Percentiles rank a stretch among this genome's conserved stretches.
phyloP scores from a whole-genome alignment of 2,113 vertebrate species.

The Nyctibius bracteatus region DNA sequence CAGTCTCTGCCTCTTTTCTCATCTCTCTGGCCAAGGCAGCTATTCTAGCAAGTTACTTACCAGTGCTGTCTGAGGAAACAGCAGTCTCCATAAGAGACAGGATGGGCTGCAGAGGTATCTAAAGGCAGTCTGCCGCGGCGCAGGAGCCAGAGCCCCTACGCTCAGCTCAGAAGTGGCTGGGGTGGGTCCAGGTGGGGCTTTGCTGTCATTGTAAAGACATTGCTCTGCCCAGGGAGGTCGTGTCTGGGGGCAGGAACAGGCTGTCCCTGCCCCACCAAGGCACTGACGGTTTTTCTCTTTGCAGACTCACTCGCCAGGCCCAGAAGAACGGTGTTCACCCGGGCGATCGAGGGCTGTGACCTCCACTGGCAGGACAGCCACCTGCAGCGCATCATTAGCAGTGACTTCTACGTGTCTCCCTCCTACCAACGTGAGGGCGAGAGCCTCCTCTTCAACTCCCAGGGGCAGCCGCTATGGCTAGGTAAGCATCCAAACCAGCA shows the following conservation, averaged over 20 bases:
- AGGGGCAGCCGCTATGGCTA: slow-evolving; percentile 95
- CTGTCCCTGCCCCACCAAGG: not conserved
- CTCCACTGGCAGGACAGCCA: slow-evolving; percentile 99
- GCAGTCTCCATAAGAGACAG: not conserved
- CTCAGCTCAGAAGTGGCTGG: accelerated
- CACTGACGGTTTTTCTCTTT: not conserved
- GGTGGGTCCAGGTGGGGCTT: not conserved
- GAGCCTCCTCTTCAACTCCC: slow-evolving; percentile 93
- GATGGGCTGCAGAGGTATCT: not conserved
- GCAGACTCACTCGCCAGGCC: slow-evolving; percentile 90
- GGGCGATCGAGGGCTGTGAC: slow-evolving; percentile 93
- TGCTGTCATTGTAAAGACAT: not conserved
- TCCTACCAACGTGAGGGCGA: slow-evolving; percentile 92
- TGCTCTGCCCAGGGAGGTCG: not conserved
- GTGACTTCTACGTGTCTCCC: slow-evolving; percentile 90
- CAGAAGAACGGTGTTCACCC: slow-evolving; percentile 91
- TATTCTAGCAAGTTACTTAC: not conserved
- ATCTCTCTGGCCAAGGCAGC: not conserved
- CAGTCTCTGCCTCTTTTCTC: not conserved
- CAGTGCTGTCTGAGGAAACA: not conserved
- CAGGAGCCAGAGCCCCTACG: not conserved
- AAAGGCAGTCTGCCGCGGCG: not conserved
- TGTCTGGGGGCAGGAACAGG: not conserved
- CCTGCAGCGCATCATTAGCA: slow-evolving; percentile 97
- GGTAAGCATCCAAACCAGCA: slow-evolving; percentile 72